phyloP scores from a whole-genome alignment of 2,113 vertebrate species.

The Sakesphorus luctuosus region DNA sequence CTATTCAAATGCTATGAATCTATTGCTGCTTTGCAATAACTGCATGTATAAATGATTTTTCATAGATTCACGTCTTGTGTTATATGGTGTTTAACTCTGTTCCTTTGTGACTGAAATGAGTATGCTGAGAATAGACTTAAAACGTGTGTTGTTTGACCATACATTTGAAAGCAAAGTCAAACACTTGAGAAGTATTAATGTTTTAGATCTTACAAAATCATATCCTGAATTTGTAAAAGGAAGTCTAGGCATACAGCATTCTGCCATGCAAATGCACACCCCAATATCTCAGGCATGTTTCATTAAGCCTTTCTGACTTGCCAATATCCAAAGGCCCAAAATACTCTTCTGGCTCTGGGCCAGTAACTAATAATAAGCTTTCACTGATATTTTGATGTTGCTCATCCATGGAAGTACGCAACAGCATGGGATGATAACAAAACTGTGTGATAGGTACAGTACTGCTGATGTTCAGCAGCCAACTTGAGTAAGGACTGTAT shows the following conservation, averaged over 20 bases:
- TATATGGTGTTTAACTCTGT: background rate
- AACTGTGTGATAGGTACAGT: background rate
- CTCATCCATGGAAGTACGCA: background rate
- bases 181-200: background rate
- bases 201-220: accelerated
- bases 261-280: background rate
- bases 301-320: background rate
- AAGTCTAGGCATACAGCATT: background rate
- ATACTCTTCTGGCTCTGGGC: background rate
- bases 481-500: background rate
- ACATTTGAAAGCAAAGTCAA: background rate
- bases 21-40: background rate
- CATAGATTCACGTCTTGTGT: background rate
- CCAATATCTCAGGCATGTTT: background rate
- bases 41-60: background rate
- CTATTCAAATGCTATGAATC: background rate
- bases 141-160: background rate
- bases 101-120: background rate
- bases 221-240: background rate
- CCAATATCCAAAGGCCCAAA: background rate
- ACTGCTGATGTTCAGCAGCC: background rate
- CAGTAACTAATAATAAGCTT: constrained; percentile 47
- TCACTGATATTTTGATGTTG: constrained; percentile 38
- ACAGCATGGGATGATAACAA: background rate
- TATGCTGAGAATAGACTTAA: background rate